Evolutionary conservation across 2,113 vertebrate species (phyloP), one percentile per base, ranked within the genome.

Genomic region (Laticauda colubrina): DNA sequence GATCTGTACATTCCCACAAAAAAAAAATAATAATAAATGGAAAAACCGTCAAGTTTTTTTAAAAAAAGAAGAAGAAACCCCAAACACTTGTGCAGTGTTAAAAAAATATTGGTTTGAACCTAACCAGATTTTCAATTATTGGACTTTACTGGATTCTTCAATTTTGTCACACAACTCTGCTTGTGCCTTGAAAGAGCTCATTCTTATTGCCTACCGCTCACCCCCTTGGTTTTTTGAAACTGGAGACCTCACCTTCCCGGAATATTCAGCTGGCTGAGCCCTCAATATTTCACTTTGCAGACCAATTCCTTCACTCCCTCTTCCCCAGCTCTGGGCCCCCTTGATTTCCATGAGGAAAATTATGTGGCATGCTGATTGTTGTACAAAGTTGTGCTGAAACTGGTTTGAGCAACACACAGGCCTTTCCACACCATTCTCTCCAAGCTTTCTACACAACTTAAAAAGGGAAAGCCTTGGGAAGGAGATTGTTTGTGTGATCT

Each of bases 81-180:
- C 95, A 81, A 81, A 86, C 92, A 96, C 94, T 97, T 95, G 94
- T 95, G 96, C 51, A 15, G 94, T 96, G 94, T 95, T 97, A 96
- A 97, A 53, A 97, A 53, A 97, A 95, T 94, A 96, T 90, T 94
- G 69, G 95, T 95, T 94, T 95, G 96, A 96, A 95, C 95, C 92
- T 96, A 89, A 94, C 96, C 96, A 96, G 96, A 94, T 96, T 96
- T 97, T 97, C 95, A 96, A 95, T 97, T 97, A 97, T 94, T 97
- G 94, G 96, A 95, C 97, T 95, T 94, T 24, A 93, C 97, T 91
- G 94, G 96, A 95, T 94, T 94, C 97, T 97, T 96, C 95, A 97
- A 96, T 86, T 91, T 89, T n/a, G 39, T 97, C 96, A 97, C 95
- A 86, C 92, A 96, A 94, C 94, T 96, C 94, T 56, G 88, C 94